phyloP scores from a whole-genome alignment of 2,113 vertebrate species.

The Pseudolaguvia tuberculata region DNA sequence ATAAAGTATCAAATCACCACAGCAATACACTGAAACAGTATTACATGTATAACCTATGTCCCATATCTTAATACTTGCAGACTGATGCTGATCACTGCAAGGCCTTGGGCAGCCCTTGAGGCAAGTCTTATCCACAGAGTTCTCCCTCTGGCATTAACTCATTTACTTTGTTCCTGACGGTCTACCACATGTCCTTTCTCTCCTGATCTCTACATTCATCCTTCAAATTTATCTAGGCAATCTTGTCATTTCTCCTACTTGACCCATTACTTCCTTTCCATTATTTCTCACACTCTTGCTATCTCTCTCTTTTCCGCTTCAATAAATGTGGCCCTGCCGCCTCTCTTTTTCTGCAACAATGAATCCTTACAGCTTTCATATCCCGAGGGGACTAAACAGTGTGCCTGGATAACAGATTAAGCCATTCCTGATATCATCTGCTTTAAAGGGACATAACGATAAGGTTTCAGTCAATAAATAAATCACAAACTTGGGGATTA shows the following conservation, averaged over 20 bases:
- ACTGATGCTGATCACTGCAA: conserved; percentile 17
- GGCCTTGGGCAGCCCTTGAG: conserved; percentile 25
- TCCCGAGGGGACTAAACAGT: conserved; percentile 56
- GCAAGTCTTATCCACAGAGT: conserved; percentile 15
- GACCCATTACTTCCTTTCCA: conserved; percentile 24
- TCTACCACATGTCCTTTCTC: conserved; percentile 6
- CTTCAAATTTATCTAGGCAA: conserved; percentile 25
- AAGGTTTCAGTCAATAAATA: conserved; percentile 39
- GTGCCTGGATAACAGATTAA: conserved; percentile 61
- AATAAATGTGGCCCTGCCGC: conserved; percentile 41
- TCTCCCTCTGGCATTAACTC: conserved; percentile 18
- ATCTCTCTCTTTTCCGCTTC: not conserved
- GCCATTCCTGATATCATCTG: conserved; percentile 57
- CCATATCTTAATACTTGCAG: not conserved
- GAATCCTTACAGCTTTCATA: conserved; percentile 55
- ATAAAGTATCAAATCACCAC: not conserved
- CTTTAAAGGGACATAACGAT: conserved; percentile 40
- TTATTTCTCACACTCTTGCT: conserved; percentile 1
- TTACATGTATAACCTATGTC: not conserved
- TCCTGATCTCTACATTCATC: not conserved
- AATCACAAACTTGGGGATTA: conserved; percentile 2
- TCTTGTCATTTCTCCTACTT: conserved; percentile 16
- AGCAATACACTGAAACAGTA: not conserved
- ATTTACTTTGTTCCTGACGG: conserved; percentile 7
- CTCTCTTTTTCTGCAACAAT: conserved; percentile 59